These are phyloP conservation scores for Episyrphus balteatus DNA, from an alignment of 1,140 invertebrate genomes.

Conservation along the genomic window DNA sequence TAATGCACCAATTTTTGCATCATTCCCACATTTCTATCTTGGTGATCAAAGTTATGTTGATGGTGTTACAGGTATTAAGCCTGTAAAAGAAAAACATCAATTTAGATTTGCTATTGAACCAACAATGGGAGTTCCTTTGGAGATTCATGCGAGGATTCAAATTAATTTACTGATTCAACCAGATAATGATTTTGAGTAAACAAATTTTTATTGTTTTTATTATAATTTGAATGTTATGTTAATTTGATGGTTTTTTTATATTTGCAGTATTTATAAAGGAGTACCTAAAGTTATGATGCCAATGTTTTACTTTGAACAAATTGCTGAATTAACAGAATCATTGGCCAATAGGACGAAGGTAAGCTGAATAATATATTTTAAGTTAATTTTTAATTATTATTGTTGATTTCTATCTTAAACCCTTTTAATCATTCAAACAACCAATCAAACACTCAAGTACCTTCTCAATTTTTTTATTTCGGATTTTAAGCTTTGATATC, in stretches of 20 bases:
- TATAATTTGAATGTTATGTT: not conserved
- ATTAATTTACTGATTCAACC: constrained; percentile 57
- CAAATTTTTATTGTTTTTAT: not conserved
- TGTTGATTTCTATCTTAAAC: not conserved
- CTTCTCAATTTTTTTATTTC: too few species aligned
- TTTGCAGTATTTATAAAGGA: constrained; percentile 42
- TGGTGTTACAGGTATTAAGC: constrained; percentile 56
- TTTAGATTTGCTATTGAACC: constrained; percentile 63
- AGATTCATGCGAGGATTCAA: constrained; percentile 56
- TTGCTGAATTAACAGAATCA: constrained; percentile 46
- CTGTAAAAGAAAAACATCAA: constrained; percentile 54
- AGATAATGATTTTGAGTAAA: constrained; percentile 44
- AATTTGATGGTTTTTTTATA: not conserved
- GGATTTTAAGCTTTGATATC: too few species aligned
- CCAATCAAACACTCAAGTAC: too few species aligned
- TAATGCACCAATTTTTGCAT: constrained; percentile 68
- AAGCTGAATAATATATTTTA: constrained; percentile 1
- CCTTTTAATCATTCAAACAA: not conserved
- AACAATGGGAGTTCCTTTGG: constrained; percentile 54
- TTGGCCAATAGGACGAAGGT: constrained; percentile 45
- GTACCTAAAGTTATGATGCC: constrained; percentile 47
- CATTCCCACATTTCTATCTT: constrained; percentile 77
- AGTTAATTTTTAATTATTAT: not conserved
- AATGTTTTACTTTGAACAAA: constrained; percentile 65
- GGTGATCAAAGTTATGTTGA: constrained; percentile 56